Evolutionary conservation across 2,113 vertebrate genomes (phyloP).

Genomic region (Passer domesticus): DNA sequence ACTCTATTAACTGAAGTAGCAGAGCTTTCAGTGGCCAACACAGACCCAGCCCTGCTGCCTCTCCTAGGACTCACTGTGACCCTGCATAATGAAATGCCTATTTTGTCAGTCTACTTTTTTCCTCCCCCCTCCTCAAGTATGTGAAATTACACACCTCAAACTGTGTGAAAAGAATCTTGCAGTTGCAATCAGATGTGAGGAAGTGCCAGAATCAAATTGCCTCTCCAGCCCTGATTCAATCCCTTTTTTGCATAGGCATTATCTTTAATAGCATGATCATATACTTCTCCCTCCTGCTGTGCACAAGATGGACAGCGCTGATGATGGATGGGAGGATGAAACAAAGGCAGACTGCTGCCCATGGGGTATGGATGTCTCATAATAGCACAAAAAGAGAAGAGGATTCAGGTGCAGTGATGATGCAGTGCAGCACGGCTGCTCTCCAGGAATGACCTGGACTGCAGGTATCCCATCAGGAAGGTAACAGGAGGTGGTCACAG

Average conservation of each 20-base stretch:
- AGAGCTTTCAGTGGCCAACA: not conserved
- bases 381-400: not conserved
- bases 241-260: constrained; percentile 45
- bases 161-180: constrained; percentile 1
- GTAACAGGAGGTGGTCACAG: not conserved
- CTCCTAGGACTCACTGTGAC: not conserved
- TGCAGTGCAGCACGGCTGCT: not conserved
- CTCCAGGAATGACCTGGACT: not conserved
- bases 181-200: constrained; percentile 33
- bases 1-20: not conserved
- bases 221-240: constrained; percentile 47
- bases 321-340: not conserved
- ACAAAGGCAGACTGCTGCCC: not conserved
- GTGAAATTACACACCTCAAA: constrained; percentile 29
- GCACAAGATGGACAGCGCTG: not conserved
- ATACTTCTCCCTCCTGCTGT: not conserved
- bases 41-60: not conserved
- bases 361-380: not conserved
- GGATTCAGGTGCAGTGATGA: not conserved
- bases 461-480: fast-evolving
- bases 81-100: not conserved
- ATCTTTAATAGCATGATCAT: constrained; percentile 41
- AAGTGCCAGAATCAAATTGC: constrained; percentile 44
- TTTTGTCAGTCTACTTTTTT: not conserved
- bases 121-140: not conserved